Evolutionary conservation across 2,888 invertebrate species (phyloP), one percentile per base, ranked within the genome.

Genomic region (Hydriomena furcata): DNA sequence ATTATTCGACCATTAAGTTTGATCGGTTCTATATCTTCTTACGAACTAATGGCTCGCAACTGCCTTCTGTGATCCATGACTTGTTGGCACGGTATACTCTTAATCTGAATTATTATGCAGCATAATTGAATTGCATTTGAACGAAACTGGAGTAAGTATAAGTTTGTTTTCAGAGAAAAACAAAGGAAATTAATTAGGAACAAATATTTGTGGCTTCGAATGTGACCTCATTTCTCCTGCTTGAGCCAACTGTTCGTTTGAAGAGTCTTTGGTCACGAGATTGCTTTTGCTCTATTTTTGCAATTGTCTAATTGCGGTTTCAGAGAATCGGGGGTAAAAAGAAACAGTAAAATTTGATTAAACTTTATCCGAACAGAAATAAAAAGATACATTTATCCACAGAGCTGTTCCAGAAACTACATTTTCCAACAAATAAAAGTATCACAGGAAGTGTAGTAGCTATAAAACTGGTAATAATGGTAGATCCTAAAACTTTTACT

Each of bases 141-240:
- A 63, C 63, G 68, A 79, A 82, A 79, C 73, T 80, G 61, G 77
- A 71, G 55, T 68, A 78, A 71, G 55, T 68, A 78, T 67, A 75
- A 75, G 82, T 79, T 76, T 76, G 71, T 3, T 63, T 61, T 65
- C 53, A 53, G 58, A 57, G 61, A 60, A 61, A 58, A 61, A 60
- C 48, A 52, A 61, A 62, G 58, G 68, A 68, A 69, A 64, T 57
- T 60, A 65, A 67, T 66, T 58, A 46, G 50, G 59, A 24, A 41
- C 63, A 63, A 66, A 66, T 69, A 61, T 72, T 68, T 63, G 57
- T 45, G 17, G 27, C 21, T 40, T 38, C 24, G 35, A 24, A 31
- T 41, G 40, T 40, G 36, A 27, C 51, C 42, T 34, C 13, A 45
- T 36, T 45, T 10, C 7, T 34, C 10, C 17, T n/a, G n/a, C n/a